Conservation (phyloP, 2,797 vertebrate species). For the Phoeniculus purpureus region DNA sequence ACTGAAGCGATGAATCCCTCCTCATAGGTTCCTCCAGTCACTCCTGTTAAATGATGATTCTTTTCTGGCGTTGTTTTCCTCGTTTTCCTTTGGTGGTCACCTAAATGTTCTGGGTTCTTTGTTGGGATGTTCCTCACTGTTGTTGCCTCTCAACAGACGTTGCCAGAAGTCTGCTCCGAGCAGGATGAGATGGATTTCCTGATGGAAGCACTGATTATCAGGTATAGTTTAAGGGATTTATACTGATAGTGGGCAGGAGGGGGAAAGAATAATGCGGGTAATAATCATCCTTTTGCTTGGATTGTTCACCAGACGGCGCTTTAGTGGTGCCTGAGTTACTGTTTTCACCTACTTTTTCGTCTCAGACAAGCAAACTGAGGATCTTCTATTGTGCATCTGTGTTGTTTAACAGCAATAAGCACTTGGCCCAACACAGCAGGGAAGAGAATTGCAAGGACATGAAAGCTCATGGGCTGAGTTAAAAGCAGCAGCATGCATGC, state of each 20-base stretch:
- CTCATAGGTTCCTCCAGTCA: background rate
- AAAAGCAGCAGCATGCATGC: background rate
- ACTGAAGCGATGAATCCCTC: background rate
- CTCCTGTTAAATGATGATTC: background rate
- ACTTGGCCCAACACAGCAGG: background rate
- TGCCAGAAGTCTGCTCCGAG: conserved; percentile 93
- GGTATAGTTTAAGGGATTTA: conserved; percentile 73
- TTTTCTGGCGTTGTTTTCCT: background rate
- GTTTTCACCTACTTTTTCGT: background rate
- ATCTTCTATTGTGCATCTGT: background rate
- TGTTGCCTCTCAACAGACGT: conserved; percentile 79
- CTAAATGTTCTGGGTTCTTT: background rate
- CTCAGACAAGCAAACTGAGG: background rate
- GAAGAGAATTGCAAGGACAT: background rate
- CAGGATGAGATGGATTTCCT: conserved; percentile 96
- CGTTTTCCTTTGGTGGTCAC: background rate
- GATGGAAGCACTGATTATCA: conserved; percentile 94
- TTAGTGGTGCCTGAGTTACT: background rate
- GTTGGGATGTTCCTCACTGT: background rate
- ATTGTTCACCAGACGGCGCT: background rate
- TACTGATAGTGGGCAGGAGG: background rate
- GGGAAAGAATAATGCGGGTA: background rate
- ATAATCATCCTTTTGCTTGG: background rate
- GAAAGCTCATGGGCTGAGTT: background rate
- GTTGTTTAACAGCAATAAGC: background rate